Evolutionary conservation across 2,113 vertebrate species (phyloP).

Genomic region (Serinus canaria): DNA sequence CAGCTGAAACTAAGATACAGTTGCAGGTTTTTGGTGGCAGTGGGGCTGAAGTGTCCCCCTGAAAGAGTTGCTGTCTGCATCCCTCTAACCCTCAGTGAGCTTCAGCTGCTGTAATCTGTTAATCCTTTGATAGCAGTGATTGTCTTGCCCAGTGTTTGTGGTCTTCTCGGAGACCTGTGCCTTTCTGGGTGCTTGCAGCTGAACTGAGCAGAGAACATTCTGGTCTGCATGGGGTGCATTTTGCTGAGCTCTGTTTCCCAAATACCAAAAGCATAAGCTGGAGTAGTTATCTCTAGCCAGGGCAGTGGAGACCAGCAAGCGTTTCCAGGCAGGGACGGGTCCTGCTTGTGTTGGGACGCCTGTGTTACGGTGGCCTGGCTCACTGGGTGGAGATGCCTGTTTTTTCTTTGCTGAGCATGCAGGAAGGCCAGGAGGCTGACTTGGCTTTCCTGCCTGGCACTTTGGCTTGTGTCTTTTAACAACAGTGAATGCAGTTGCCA

Average conservation of each 20-base stretch:
- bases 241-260: neutral
- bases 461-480: neutral
- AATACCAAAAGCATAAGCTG: neutral
- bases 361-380: neutral
- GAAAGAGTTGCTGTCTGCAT: neutral
- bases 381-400: neutral
- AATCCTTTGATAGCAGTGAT: neutral
- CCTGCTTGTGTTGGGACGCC: neutral
- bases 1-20: neutral
- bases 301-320: neutral
- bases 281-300: neutral
- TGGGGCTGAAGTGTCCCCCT: neutral
- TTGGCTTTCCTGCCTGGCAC: neutral
- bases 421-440: neutral
- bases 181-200: neutral
- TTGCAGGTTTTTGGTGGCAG: neutral
- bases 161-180: rapidly evolving
- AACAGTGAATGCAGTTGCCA: neutral
- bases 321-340: neutral
- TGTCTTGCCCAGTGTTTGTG: rapidly evolving
- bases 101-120: neutral
- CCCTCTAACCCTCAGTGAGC: neutral
- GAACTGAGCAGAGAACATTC: neutral
- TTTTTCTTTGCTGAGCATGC: neutral
- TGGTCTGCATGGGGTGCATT: neutral